Evolutionary conservation across 2,797 vertebrate genomes (phyloP).

Genomic region (Silurus aristotelis): DNA sequence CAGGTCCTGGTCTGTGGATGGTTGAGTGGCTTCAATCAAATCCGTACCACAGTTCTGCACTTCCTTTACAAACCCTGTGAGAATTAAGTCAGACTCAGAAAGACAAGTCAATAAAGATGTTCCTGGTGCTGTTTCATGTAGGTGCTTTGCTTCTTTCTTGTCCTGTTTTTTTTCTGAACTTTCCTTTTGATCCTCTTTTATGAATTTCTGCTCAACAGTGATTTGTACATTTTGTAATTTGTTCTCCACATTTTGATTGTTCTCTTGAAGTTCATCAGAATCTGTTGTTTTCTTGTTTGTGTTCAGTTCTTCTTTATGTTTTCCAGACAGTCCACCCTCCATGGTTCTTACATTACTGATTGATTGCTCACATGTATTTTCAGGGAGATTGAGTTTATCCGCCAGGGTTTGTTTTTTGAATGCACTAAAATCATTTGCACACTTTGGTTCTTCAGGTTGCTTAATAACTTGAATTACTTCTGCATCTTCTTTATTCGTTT

Average conservation of each 20-base stretch:
- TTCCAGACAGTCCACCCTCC: not conserved
- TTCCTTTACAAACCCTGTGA: slow-evolving; percentile 21
- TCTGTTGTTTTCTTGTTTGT: slow-evolving; percentile 29
- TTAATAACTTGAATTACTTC: not conserved
- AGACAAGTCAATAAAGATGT: slow-evolving; percentile 1
- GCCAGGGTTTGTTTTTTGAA: slow-evolving; percentile 7
- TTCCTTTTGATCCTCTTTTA: slow-evolving; percentile 4
- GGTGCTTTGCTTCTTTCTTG: slow-evolving; percentile 25
- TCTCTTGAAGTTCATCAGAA: slow-evolving; percentile 36
- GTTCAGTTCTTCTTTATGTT: not conserved
- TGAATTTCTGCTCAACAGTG: slow-evolving; percentile 57
- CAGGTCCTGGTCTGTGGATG: slow-evolving; percentile 26
- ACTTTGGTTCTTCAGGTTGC: slow-evolving; percentile 2
- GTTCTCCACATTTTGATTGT: slow-evolving; percentile 42
- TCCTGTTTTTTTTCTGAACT: slow-evolving; percentile 50
- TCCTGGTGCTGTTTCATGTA: slow-evolving; percentile 25
- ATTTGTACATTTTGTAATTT: slow-evolving; percentile 42
- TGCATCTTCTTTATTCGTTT: not conserved
- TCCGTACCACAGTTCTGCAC: slow-evolving; percentile 18
- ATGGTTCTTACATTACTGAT: not conserved
- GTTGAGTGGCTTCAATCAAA: slow-evolving; percentile 26
- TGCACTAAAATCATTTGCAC: slow-evolving; percentile 7
- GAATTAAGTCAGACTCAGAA: slow-evolving; percentile 44
- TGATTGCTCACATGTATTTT: slow-evolving; percentile 22
- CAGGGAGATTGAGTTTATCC: not conserved